These are phyloP conservation scores for Pseudomyrmex gracilis DNA, from an alignment of 1,140 invertebrate genomes.

Conservation along the genomic window DNA sequence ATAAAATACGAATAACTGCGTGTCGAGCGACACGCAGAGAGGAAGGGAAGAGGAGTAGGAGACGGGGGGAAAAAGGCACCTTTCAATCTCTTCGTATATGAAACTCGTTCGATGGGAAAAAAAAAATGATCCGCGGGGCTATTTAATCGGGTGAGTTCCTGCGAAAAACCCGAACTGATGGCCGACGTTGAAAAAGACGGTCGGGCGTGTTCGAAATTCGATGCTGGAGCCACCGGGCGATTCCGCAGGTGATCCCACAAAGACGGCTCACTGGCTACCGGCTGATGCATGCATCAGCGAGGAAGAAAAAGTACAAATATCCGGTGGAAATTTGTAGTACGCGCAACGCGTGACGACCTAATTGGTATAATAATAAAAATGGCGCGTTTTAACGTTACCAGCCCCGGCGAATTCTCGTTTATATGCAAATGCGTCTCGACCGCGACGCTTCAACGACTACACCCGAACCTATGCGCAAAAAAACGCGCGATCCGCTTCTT, in stretches of 20 bases:
- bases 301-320: slow-evolving; percentile 1
- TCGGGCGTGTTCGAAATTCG: slow-evolving; percentile 20
- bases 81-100: slow-evolving; percentile 56
- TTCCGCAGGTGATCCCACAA: slow-evolving; percentile 43
- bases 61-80: neutral
- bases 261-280: neutral
- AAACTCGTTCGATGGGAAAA: slow-evolving; percentile 36
- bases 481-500: slow-evolving; percentile 45
- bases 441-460: slow-evolving; percentile 42
- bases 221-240: slow-evolving; percentile 23
- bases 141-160: slow-evolving; percentile 52
- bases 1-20: slow-evolving; percentile 57
- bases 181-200: slow-evolving; percentile 19
- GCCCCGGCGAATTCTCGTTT: slow-evolving; percentile 54
- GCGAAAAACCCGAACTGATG: slow-evolving; percentile 22
- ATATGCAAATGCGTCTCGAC: slow-evolving; percentile 54
- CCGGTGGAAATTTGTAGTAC: slow-evolving; percentile 48
- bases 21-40: slow-evolving; percentile 29
- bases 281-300: neutral
- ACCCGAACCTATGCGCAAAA: slow-evolving; percentile 26
- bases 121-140: slow-evolving; percentile 34
- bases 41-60: neutral
- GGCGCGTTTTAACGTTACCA: slow-evolving; percentile 53
- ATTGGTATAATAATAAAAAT: slow-evolving; percentile 61
- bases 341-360: slow-evolving; percentile 53